phyloP scores from a whole-genome alignment of 2,888 invertebrate species.

The Spilosoma lubricipeda region DNA sequence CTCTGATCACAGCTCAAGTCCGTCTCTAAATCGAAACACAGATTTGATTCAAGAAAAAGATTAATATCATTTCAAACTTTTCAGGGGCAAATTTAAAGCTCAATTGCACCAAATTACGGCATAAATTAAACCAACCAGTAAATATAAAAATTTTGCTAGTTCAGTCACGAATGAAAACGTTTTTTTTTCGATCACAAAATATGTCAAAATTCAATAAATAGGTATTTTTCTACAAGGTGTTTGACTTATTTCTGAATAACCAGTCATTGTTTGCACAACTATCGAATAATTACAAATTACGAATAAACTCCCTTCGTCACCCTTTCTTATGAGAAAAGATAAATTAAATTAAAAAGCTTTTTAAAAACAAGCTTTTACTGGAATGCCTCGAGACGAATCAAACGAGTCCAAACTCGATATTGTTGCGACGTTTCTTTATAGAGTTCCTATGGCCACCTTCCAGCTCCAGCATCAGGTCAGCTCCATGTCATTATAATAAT shows the following conservation, averaged over 20 bases:
- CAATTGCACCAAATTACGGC: too few species aligned
- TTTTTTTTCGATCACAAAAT: neutral
- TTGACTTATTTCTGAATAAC: neutral
- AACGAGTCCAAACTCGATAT: too few species aligned
- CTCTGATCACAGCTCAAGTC: constrained; percentile 14
- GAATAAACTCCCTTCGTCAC: neutral
- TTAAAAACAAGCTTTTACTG: too few species aligned
- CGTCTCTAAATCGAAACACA: neutral
- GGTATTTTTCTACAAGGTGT: neutral
- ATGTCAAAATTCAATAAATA: neutral
- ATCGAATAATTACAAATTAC: neutral
- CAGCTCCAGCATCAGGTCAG: too few species aligned
- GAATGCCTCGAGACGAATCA: too few species aligned
- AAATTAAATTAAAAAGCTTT: too few species aligned
- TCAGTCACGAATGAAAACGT: neutral
- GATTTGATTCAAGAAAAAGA: neutral
- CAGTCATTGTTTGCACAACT: neutral
- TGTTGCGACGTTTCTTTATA: too few species aligned
- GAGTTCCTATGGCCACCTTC: too few species aligned
- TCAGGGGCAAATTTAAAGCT: too few species aligned
- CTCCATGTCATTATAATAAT: too few species aligned
- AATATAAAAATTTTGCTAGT: neutral
- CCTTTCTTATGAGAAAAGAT: neutral
- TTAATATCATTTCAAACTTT: neutral
- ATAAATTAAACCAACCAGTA: neutral